Percentiles rank a stretch among this genome's conserved stretches.
These are phyloP conservation scores for Sylvilagus bachmani DNA, from an alignment of 2,113 vertebrate genomes.

Conservation along the genomic window DNA sequence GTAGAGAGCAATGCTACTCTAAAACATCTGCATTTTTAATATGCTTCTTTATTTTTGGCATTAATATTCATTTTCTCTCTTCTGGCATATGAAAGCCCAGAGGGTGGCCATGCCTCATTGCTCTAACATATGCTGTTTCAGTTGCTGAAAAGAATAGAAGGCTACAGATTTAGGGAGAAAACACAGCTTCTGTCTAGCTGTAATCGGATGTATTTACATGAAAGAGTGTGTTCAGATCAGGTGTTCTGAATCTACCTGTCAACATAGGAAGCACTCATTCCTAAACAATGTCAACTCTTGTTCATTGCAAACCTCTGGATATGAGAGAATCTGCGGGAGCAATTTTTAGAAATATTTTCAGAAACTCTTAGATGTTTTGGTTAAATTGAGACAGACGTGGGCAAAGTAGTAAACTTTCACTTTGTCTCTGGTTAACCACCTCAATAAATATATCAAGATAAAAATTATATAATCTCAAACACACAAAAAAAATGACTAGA, in stretches of 20 bases:
- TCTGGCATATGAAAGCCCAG: constrained; percentile 57
- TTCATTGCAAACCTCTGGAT: neutral
- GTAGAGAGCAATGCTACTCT: neutral
- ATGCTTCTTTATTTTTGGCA: neutral
- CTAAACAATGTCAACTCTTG: neutral
- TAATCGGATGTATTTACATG: constrained; percentile 46
- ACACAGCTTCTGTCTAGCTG: neutral
- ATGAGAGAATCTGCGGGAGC: neutral
- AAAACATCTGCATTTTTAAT: constrained; percentile 42
- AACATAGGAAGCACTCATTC: neutral
- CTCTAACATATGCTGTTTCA: constrained; percentile 67
- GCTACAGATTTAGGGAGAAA: neutral
- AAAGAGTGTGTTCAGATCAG: neutral
- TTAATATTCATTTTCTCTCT: constrained; percentile 67
- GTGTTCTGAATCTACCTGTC: neutral
- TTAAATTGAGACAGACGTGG: neutral
- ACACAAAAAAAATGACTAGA: neutral
- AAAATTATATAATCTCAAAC: too few species aligned
- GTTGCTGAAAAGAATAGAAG: constrained; percentile 54
- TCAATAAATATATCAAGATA: neutral
- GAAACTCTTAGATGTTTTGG: neutral
- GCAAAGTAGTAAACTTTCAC: neutral
- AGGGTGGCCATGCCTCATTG: constrained; percentile 53
- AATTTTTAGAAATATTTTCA: neutral
- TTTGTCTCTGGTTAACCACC: neutral